Evolutionary conservation across 2,888 invertebrate species (phyloP).

Genomic region (Calameuta filiformis): DNA sequence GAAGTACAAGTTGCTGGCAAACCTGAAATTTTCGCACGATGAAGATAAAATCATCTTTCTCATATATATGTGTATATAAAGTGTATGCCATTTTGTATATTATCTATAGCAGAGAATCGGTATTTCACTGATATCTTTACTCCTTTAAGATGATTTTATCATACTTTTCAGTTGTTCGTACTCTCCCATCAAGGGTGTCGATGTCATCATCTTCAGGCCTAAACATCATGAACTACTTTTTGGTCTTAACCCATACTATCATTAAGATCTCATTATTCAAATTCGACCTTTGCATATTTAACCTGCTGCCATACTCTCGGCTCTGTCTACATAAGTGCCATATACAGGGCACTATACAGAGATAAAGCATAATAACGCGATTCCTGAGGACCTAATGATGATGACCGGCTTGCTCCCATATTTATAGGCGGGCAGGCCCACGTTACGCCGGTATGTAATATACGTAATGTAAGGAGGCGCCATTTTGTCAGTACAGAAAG

Average conservation of each 20-base stretch:
- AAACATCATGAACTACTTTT: not conserved
- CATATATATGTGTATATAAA: not conserved
- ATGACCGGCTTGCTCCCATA: slow-evolving; percentile 62
- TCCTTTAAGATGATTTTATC: not conserved
- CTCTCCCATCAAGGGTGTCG: not conserved
- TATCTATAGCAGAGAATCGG: not conserved
- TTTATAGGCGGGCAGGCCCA: slow-evolving; percentile 31
- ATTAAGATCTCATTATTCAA: slow-evolving; percentile 64
- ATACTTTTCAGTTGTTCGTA: not conserved
- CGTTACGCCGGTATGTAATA: slow-evolving; percentile 45
- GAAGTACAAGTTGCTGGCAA: not conserved
- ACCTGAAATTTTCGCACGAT: not conserved
- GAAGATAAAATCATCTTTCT: not conserved
- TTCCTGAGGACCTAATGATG: slow-evolving; percentile 64
- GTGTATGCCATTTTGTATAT: not conserved
- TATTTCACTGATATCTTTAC: not conserved
- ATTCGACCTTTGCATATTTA: slow-evolving; percentile 63
- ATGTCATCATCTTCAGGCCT: not conserved
- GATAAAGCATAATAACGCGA: slow-evolving; percentile 65
- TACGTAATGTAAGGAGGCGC: slow-evolving; percentile 59
- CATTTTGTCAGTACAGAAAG: slow-evolving; percentile 55
- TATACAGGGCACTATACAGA: slow-evolving; percentile 47
- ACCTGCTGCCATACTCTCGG: slow-evolving; percentile 45
- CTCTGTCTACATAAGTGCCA: slow-evolving; percentile 43
- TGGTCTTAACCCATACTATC: slow-evolving; percentile 37